These are phyloP conservation scores for Anser brachyrhynchus DNA, from an alignment of 2,113 vertebrate genomes.

Conservation along the genomic window DNA sequence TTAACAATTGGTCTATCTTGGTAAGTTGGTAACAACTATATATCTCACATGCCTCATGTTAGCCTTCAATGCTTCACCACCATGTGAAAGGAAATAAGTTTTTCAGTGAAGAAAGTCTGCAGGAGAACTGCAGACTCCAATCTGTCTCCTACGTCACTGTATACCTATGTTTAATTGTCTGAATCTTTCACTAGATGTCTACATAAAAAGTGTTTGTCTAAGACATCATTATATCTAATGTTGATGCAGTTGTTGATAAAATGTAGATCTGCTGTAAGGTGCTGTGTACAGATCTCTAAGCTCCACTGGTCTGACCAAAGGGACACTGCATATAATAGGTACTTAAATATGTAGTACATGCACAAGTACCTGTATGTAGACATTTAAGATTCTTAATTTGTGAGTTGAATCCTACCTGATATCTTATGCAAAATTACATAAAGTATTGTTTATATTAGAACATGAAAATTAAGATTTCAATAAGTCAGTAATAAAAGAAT, in stretches of 20 bases:
- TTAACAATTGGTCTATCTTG: background rate
- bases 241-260: background rate
- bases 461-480: background rate
- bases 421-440: background rate
- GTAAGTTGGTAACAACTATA: background rate
- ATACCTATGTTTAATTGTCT: background rate
- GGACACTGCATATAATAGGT: background rate
- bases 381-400: background rate
- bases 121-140: background rate
- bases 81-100: background rate
- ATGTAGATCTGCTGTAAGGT: background rate
- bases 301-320: background rate
- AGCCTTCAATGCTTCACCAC: background rate
- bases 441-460: background rate
- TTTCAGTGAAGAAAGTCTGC: background rate
- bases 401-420: background rate
- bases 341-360: background rate
- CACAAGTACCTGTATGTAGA: accelerated
- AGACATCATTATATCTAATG: background rate
- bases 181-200: background rate
- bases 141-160: background rate
- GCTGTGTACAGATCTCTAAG: background rate
- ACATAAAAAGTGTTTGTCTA: background rate
- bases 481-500: background rate
- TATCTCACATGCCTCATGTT: background rate